Conservation (phyloP, 2,888 invertebrate species). For the Ormia ochracea region DNA sequence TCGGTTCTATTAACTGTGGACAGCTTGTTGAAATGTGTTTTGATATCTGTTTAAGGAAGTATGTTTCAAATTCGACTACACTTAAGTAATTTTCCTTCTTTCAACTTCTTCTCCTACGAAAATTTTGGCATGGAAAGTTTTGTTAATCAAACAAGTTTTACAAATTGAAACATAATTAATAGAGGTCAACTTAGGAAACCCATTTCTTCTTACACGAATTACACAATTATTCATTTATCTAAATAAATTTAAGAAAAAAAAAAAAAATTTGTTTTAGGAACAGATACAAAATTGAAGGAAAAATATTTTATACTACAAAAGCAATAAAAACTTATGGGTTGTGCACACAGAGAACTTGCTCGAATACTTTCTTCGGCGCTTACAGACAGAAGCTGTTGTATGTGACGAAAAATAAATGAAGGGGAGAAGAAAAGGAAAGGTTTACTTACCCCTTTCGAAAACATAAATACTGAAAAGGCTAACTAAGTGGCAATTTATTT, state of each 20-base stretch:
- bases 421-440: background rate
- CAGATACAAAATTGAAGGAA: too few species aligned
- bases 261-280: too few species aligned
- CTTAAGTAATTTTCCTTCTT: background rate
- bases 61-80: too few species aligned
- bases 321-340: too few species aligned
- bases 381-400: conserved; percentile 16
- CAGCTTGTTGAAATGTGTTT: too few species aligned
- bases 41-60: too few species aligned
- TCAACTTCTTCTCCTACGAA: background rate
- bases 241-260: background rate
- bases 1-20: too few species aligned
- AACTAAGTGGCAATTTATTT: conserved; percentile 57
- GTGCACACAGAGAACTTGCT: too few species aligned
- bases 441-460: conserved; percentile 31
- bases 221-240: background rate
- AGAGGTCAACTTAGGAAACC: conserved; percentile 16
- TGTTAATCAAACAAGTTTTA: conserved; percentile 6
- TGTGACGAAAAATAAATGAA: background rate
- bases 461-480: conserved; percentile 53
- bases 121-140: conserved; percentile 3
- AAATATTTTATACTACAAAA: too few species aligned
- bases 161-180: conserved; percentile 61
- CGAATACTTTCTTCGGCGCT: too few species aligned
- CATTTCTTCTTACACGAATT: conserved; percentile 16